These are phyloP conservation scores for Bugulina stolonifera DNA, from an alignment of 2,888 invertebrate genomes.

Conservation along the genomic window DNA sequence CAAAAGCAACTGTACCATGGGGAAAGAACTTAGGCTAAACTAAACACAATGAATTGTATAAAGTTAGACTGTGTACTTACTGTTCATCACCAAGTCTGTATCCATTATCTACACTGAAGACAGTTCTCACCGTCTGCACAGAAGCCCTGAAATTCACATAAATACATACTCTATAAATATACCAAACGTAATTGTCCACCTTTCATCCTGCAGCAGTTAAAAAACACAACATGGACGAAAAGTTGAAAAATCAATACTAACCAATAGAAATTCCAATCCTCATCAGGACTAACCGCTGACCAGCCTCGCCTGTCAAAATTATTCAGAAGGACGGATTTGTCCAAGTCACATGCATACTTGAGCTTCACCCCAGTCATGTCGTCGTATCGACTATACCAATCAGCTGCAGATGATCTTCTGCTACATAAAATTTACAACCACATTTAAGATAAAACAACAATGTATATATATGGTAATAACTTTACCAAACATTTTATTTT, in stretches of 20 bases:
- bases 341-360: conserved; percentile 68
- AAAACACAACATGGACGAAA: background rate
- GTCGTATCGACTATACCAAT: conserved; percentile 21
- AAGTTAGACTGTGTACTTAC: no score
- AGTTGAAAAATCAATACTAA: conserved; percentile 37
- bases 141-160: conserved; percentile 67
- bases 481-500: no score
- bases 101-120: conserved; percentile 85
- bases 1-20: no score
- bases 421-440: no score
- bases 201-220: background rate
- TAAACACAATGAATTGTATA: background rate
- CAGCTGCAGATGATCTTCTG: background rate
- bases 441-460: no score
- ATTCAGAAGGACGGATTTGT: conserved; percentile 83
- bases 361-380: conserved; percentile 31
- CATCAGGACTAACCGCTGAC: conserved; percentile 78
- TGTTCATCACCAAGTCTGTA: conserved; percentile 88
- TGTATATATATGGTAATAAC: no score
- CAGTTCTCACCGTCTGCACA: conserved; percentile 79
- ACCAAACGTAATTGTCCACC: background rate
- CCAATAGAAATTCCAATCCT: conserved; percentile 95
- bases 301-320: conserved; percentile 89
- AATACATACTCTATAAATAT: background rate
- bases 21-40: background rate